These are phyloP conservation scores for Seira sanloemensis DNA, from an alignment of 2,888 invertebrate species.

Conservation along the genomic window DNA sequence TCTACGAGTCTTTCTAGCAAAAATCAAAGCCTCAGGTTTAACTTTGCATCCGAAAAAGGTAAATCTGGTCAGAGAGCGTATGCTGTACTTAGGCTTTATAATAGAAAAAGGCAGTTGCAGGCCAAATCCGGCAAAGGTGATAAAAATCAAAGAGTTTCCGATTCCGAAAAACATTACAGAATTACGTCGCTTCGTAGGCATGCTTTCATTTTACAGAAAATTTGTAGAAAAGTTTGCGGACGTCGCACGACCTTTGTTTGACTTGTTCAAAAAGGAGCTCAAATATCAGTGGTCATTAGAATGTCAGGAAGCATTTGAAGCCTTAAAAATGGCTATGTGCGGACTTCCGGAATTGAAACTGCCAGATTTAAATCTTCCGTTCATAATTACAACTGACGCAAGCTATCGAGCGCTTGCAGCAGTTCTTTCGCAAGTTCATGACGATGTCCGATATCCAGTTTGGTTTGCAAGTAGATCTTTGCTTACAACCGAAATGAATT, in stretches of 20 bases:
- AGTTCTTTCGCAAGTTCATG: constrained; percentile 70
- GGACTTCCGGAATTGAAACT: constrained; percentile 58
- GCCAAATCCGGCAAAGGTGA: constrained; percentile 74
- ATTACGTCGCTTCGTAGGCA: constrained; percentile 51
- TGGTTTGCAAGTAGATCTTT: constrained; percentile 69
- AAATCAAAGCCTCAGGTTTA: constrained; percentile 56
- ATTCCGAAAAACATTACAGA: constrained; percentile 40
- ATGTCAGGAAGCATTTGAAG: constrained; percentile 43
- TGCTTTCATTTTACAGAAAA: constrained; percentile 41
- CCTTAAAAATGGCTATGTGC: neutral
- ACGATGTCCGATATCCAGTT: constrained; percentile 63
- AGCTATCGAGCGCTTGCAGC: constrained; percentile 72
- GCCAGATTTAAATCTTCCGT: constrained; percentile 67
- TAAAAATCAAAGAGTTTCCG: constrained; percentile 55
- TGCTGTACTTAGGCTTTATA: constrained; percentile 75
- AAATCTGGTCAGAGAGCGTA: constrained; percentile 2
- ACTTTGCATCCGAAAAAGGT: constrained; percentile 71
- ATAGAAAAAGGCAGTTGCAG: constrained; percentile 74
- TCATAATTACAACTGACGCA: constrained; percentile 73
- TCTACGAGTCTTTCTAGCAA: constrained; percentile 26
- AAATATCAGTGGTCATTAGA: constrained; percentile 22
- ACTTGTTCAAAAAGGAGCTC: constrained; percentile 38
- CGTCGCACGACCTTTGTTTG: constrained; percentile 28
- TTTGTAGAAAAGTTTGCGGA: constrained; percentile 44
- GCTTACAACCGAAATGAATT: constrained; percentile 75